phyloP scores from a whole-genome alignment of 2,113 vertebrate species.

The Tricholaema leucomelas region DNA sequence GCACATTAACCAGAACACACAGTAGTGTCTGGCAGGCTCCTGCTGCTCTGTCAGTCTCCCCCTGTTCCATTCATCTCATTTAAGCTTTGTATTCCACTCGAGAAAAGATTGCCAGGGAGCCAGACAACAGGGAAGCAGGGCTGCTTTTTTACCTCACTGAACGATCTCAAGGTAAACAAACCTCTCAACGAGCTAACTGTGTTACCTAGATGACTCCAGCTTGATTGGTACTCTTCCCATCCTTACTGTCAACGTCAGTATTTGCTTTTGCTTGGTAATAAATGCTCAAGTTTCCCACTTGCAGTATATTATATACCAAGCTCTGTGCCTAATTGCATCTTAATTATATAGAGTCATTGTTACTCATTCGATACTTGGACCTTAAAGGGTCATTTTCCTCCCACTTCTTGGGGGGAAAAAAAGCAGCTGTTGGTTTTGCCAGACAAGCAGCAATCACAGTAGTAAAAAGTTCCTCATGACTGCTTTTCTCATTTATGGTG shows the following conservation, averaged over 20 bases:
- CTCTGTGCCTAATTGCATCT: slow-evolving; percentile 2
- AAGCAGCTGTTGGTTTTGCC: not conserved
- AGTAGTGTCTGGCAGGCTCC: not conserved
- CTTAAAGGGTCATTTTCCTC: not conserved
- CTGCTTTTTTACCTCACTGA: not conserved
- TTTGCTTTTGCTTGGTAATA: slow-evolving; percentile 9
- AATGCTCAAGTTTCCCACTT: slow-evolving; percentile 15
- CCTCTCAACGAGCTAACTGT: not conserved
- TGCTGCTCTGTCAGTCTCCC: not conserved
- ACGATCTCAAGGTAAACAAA: slow-evolving; percentile 17
- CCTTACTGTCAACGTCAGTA: not conserved
- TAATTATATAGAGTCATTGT: slow-evolving; percentile 21
- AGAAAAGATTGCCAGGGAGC: not conserved
- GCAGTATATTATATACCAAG: not conserved
- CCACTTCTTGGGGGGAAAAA: not conserved
- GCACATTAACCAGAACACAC: not conserved
- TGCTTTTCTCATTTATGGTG: not conserved
- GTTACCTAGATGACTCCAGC: not conserved
- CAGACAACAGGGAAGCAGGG: not conserved
- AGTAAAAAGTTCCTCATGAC: not conserved
- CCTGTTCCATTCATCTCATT: not conserved
- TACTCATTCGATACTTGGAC: not conserved
- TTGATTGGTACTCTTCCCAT: not conserved
- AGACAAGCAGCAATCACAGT: not conserved
- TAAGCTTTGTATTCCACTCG: not conserved